Evolutionary conservation across 2,888 invertebrate genomes (phyloP), one percentile per base, ranked within the genome.

Genomic region (Fabriciana adippe): DNA sequence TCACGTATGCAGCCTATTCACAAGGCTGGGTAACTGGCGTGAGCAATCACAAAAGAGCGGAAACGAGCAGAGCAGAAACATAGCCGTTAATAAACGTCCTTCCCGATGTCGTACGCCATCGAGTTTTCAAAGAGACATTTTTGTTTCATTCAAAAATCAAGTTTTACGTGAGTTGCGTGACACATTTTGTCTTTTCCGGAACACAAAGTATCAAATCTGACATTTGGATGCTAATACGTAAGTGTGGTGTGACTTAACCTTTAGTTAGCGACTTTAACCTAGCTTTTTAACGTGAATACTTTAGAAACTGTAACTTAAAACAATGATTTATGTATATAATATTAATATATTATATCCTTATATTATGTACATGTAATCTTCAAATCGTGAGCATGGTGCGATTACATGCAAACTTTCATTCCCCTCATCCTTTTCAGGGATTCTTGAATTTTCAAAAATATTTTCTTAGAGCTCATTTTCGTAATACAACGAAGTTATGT

Each of bases 1-100:
- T 84, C 85, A 88, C 86, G 87, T 87, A 84, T 84, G 84, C 79
- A 78, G 59, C 76, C 77, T 79, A 82, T 86, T 87, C 82, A 86
- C 81, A 80, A 81, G 80, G 80, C 79, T 79, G 79, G 78, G 80
- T 79, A 80, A 81, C 80, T 77, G 80, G 79, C 78, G 82, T 80
- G 84, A 85, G 83, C 83, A 80, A 78, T 84, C 85, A 88, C 87
- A 88, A 88, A 87, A 82, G 86, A 84, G 75, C 78, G 79, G 80
- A 80, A 87, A 84, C 83, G 84, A 82, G 82, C 79, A 80, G 79
- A 79, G 74, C 69, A 86, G 82, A 86, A 87, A 89, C 85, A 86
- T 80, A 81, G 83, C 82, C 86, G 84, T 88, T 87, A 88, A 88
- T 89, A 87, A 83, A 83, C 84, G 83, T 81, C 80, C 79, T 79